These are phyloP conservation scores for Paracyclopina nana DNA, from an alignment of 1,140 invertebrate genomes.

Conservation along the genomic window DNA sequence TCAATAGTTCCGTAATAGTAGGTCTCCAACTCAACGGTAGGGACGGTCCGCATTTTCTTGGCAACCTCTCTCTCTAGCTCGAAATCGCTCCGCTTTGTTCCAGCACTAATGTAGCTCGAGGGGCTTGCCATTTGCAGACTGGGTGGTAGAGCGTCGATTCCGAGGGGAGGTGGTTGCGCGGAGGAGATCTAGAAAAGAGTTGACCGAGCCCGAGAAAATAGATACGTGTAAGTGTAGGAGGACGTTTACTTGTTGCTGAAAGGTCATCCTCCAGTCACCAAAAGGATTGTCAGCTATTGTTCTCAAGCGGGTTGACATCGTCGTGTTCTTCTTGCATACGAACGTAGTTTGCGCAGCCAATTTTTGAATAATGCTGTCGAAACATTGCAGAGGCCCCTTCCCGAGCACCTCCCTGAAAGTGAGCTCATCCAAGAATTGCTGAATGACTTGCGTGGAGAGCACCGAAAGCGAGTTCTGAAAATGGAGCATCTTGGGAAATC, in stretches of 20 bases:
- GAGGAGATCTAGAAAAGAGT: no score
- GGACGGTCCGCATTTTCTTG: neutral
- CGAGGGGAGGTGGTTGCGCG: no score
- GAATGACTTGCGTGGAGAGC: slow-evolving; percentile 58
- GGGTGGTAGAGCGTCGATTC: no score
- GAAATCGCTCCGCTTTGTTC: no score
- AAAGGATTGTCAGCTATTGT: neutral
- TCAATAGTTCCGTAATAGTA: slow-evolving; percentile 10
- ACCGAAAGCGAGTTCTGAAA: slow-evolving; percentile 57
- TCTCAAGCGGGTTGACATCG: neutral
- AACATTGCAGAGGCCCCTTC: neutral
- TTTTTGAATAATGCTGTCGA: slow-evolving; percentile 2
- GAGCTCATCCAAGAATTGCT: slow-evolving; percentile 69
- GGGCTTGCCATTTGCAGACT: no score
- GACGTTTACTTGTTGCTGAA: neutral
- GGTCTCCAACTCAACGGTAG: slow-evolving; percentile 2
- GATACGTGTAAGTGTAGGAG: no score
- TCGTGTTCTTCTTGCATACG: neutral
- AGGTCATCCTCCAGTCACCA: neutral
- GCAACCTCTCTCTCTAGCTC: neutral
- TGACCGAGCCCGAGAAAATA: no score
- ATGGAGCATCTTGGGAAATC: slow-evolving; percentile 6
- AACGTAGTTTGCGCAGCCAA: neutral
- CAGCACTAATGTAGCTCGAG: no score
- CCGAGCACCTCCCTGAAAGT: slow-evolving; percentile 32